Conservation (phyloP, 2,888 invertebrate genomes). For the Strigamia maritima region DNA sequence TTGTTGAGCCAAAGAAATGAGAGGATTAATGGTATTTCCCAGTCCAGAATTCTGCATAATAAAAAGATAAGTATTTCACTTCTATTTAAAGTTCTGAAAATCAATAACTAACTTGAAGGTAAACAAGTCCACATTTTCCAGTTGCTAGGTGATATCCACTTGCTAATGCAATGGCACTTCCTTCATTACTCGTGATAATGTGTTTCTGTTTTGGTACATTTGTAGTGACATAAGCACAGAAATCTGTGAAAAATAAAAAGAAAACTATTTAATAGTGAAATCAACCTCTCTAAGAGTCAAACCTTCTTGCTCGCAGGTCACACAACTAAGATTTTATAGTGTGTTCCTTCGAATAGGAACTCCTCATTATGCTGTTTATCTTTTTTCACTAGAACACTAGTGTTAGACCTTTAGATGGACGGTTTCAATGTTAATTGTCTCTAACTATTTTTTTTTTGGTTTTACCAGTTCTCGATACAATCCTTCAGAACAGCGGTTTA, state of each 20-base stretch:
- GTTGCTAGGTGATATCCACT: conserved; percentile 55
- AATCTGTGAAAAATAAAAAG: conserved; percentile 49
- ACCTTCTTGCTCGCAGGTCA: too few species aligned
- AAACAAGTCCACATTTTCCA: conserved; percentile 52
- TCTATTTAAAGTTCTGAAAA: background rate
- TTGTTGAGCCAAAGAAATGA: conserved; percentile 54
- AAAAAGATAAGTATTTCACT: conserved; percentile 4
- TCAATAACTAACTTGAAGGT: conserved; percentile 50
- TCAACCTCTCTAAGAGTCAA: too few species aligned
- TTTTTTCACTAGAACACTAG: too few species aligned
- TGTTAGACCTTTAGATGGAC: too few species aligned
- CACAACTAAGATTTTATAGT: too few species aligned
- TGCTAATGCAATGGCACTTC: conserved; percentile 53
- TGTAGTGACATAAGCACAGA: conserved; percentile 54
- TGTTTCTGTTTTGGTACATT: conserved; percentile 50
- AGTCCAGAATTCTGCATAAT: conserved; percentile 52
- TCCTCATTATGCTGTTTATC: too few species aligned
- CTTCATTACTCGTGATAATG: conserved; percentile 54
- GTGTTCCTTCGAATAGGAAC: too few species aligned
- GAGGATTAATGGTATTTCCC: conserved; percentile 54
- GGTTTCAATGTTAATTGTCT: too few species aligned
- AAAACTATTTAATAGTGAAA: too few species aligned
- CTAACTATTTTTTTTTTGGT: too few species aligned
- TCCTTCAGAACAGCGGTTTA: too few species aligned
- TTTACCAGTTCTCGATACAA: too few species aligned